Evolutionary conservation across 53 echinoderm and acorn worm genomes (phyloP), one percentile per base, ranked within the genome.

Genomic region (Hippasteria phrygiana): DNA sequence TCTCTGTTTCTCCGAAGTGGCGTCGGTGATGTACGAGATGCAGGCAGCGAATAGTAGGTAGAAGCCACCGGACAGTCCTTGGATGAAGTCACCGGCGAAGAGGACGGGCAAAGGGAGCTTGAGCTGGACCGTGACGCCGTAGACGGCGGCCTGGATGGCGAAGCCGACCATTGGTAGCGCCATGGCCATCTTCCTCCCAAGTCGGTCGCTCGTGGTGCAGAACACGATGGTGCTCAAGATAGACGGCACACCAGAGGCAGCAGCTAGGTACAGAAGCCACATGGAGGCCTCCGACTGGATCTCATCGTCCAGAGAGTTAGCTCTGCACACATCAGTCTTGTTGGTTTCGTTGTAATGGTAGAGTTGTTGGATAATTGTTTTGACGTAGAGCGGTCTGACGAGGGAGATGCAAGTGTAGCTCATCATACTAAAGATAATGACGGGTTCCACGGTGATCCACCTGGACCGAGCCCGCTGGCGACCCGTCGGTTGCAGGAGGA

Each of bases 11-110:
- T 65, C 82, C 18, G 71, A 18, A 1, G 92, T 90, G 50, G 78
- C 77, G 69, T 94, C 94, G 12, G 92, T 53, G 32, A 94, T 71
- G 80, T 92, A 92, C 28, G 79, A 53, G 29, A 92, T 76, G 50
- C 87, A 80, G 2, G 77, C 92, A n/a, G 92, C 76, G 74, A 92
- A 82, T 16, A 88, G 51, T 5, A 92, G 59, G n/a, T 71, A 69
- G 22, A 88, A 72, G 32, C 90, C 69, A 4, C 94, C 94, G 24
- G 84, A 55, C 11, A 90, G 24, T 18, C 94, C 92, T n/a, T 53
- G 51, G 3, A 84, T 2, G 63, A 90, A 0, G 1, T 88, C 91
- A 4, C 82, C 94, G 12, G 71, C 35, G 5, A 92, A 56, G 6
- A 94, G 56, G 38, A 75, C 70, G 14, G 31, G 31, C 0, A 94